Base-by-base conservation (phyloP, 2,888 invertebrate species). In the Agrenia bidenticulata region DNA sequence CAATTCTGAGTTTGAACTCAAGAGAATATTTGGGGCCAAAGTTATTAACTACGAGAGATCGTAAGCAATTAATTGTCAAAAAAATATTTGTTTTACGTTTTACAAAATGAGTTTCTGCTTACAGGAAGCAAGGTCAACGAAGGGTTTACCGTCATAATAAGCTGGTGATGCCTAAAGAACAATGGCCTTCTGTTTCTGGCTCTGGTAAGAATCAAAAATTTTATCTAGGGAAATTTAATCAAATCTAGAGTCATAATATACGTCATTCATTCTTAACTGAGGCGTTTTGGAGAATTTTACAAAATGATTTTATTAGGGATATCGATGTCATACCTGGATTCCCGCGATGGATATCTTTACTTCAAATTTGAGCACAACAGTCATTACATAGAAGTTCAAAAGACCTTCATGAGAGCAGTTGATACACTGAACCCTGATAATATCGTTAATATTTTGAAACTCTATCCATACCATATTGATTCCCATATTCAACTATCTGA, bases 401-500 rank as follows among this genome's bases (percentile, higher is more conserved):
- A 85, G 74, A 84, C 84, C 78, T 92, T 92, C 80, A 81, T 89
- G 57, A 85, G 87, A 70, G 90, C 90, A 39, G 88, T 92, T 2
- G 89, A 91, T 78, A 88, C 88, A 73, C 83, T 88, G 57, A 86
- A 90, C 80, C 89, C 90, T 0, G 54, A 53, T n/a, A 39, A 61
- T 21, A 54, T 61, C n/a, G 39, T 61, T 21, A 39, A 15, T 69
- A 85, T 92, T 66, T 83, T 90, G 57, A 87, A 88, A 75, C 81
- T 85, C 32, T 85, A 90, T 79, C 89, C 90, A 0, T 90, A 89
- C 78, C 92, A 93, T 77, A 86, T 92, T 41, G 91, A 92, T 79
- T 85, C 89, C 0, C 81, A 91, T 58, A 84, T 92, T 63, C 92
- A 92, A 79, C 80, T 92, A 49, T 89, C 90, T 63, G 92, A 92